Evolutionary conservation across 2,888 invertebrate species (phyloP).

Genomic region (Pseudococcus jackbeardsleyi): DNA sequence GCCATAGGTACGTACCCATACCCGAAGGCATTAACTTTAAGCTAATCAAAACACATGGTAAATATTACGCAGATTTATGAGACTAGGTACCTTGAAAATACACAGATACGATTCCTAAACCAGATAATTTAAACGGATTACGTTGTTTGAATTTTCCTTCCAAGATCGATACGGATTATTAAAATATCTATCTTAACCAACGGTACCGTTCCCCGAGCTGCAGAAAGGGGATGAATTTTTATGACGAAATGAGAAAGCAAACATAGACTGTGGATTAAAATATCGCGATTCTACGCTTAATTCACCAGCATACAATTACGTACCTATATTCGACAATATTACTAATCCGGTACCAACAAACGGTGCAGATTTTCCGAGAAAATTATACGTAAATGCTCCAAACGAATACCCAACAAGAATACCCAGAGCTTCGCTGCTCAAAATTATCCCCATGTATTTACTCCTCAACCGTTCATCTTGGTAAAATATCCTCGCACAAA

Average conservation of each 20-base stretch:
- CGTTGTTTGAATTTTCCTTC: not conserved
- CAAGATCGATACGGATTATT: not conserved
- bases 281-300: constrained; percentile 20
- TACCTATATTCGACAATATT: constrained; percentile 67
- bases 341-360: constrained; percentile 77
- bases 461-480: constrained; percentile 72
- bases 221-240: not conserved
- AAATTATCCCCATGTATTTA: constrained; percentile 83
- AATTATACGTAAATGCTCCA: constrained; percentile 83
- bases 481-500: constrained; percentile 77
- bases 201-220: not conserved
- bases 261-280: not conserved
- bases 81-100: not conserved
- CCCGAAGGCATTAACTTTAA: not conserved
- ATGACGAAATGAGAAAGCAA: not conserved
- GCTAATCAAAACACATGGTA: not conserved
- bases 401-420: constrained; percentile 86
- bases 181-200: not conserved
- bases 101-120: not conserved
- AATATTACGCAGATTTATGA: not conserved
- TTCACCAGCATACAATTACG: constrained; percentile 38
- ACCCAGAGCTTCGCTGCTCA: constrained; percentile 85
- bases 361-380: constrained; percentile 81
- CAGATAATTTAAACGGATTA: constrained; percentile 22
- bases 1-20: not conserved